Evolutionary conservation across 2,888 invertebrate genomes (phyloP).

Genomic region (Nymphalis c-album): DNA sequence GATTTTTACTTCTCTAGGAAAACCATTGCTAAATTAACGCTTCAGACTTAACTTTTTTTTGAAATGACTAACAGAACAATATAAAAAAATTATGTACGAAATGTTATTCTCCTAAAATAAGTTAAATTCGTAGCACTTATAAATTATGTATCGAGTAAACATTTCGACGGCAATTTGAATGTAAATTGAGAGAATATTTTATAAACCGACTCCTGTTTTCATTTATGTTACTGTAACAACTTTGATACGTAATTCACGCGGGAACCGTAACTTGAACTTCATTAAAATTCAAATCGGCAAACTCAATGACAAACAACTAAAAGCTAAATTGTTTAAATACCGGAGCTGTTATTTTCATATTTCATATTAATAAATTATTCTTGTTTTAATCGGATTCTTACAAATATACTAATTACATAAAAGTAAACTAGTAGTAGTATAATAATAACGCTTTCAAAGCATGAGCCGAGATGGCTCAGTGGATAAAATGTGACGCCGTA

Average conservation of each 20-base stretch:
- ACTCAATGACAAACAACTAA: slow-evolving; percentile 16
- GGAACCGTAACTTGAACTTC: slow-evolving; percentile 20
- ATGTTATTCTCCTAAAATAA: neutral
- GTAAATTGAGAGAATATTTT: slow-evolving; percentile 9
- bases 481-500: too few species aligned
- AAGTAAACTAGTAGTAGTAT: too few species aligned
- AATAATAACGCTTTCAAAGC: too few species aligned
- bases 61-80: too few species aligned
- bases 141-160: neutral
- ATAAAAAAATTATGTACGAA: too few species aligned
- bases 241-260: slow-evolving; percentile 23
- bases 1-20: too few species aligned
- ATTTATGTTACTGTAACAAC: slow-evolving; percentile 6
- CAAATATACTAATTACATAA: too few species aligned
- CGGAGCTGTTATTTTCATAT: slow-evolving; percentile 2
- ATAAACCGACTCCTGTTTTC: neutral
- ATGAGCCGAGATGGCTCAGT: too few species aligned
- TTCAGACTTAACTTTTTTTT: too few species aligned
- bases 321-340: slow-evolving; percentile 16
- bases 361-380: neutral
- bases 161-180: neutral
- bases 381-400: too few species aligned
- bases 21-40: too few species aligned
- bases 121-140: neutral
- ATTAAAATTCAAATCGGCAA: slow-evolving; percentile 27